Conservation (phyloP, 2,797 vertebrate species). For the Naso thynnoides region DNA sequence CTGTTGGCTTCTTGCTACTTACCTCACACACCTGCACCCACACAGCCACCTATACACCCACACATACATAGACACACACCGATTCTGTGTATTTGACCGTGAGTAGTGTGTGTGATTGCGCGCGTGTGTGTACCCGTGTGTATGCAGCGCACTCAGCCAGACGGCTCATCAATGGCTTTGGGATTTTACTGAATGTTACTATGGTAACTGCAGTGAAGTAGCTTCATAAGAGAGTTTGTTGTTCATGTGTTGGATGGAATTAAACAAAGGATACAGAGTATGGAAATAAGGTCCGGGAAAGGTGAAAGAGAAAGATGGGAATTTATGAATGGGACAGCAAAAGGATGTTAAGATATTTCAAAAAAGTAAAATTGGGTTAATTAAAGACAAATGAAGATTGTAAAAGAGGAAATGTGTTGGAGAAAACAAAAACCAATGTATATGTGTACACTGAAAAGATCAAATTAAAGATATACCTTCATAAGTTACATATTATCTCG, state of each 20-base stretch:
- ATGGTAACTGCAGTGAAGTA: slow-evolving; percentile 79
- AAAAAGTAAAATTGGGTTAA: not conserved
- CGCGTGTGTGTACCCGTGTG: slow-evolving; percentile 28
- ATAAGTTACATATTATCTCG: not conserved
- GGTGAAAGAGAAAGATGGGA: slow-evolving; percentile 17
- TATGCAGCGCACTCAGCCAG: slow-evolving; percentile 49
- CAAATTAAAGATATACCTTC: not conserved
- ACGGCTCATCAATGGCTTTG: slow-evolving; percentile 76
- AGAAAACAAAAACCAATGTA: not conserved
- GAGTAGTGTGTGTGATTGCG: slow-evolving; percentile 14
- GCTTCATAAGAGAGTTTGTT: slow-evolving; percentile 58
- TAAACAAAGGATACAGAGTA: slow-evolving; percentile 32
- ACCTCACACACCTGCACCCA: slow-evolving; percentile 56
- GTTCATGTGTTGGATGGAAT: slow-evolving; percentile 62
- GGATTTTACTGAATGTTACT: slow-evolving; percentile 74
- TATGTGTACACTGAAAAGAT: not conserved
- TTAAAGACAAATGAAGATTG: not conserved
- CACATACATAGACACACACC: slow-evolving; percentile 11
- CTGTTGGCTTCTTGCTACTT: slow-evolving; percentile 34
- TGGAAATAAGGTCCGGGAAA: slow-evolving; percentile 27
- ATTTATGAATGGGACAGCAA: slow-evolving; percentile 47
- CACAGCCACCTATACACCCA: slow-evolving; percentile 40
- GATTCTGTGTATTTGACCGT: slow-evolving; percentile 34
- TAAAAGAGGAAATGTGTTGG: not conserved
- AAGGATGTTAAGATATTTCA: not conserved